Base-by-base conservation (phyloP, 2,113 vertebrate genomes). In the Stercorarius parasiticus region DNA sequence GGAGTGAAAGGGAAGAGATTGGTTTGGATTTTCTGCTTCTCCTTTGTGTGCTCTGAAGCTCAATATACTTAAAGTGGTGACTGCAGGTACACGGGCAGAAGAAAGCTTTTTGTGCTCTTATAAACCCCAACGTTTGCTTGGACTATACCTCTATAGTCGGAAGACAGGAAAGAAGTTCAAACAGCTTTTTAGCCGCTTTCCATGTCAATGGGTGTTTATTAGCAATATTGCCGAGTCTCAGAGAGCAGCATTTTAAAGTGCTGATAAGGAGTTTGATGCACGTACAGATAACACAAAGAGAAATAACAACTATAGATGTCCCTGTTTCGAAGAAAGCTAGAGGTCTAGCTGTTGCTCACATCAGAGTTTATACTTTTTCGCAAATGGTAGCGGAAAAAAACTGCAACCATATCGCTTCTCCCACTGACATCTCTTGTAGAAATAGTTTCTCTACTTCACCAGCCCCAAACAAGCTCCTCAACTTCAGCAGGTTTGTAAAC, bases 1-100 rank as follows among this genome's bases (percentile, higher is more conserved):
- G 97, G 96, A 98, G 97, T 97, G 96, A 98, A 98, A 98, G 94
- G 97, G 98, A 98, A 98, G 98, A 98, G 97, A 98, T 97, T 96
- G 96, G 92, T 97, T 97, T 98, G 96, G 97, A 96, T 98, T 97
- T 98, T 98, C 97, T 96, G 95, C 71, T 81, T 90, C 95, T 67
- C 85, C 89, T 98, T 98, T 97, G 95, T 98, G 94, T 77, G 87
- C 94, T 83, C 96, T n/a, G 88, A 97, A 97, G 98, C 97, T 97
- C 98, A 97, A 98, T 97, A 97, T 95, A 98, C 95, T 98, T 96
- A 74, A 79, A 96, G 86, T 96, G 95, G 96, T 93, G 94, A 96
- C 97, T 94, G 95, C 97, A 98, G 98, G 98, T 98, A 98, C 62
- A 95, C 6, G 82, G 93, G 95, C 78, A 97, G 94, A 94, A 80